Base-by-base conservation (phyloP, 2,888 invertebrate genomes). In the Drosophila mayaguana region DNA sequence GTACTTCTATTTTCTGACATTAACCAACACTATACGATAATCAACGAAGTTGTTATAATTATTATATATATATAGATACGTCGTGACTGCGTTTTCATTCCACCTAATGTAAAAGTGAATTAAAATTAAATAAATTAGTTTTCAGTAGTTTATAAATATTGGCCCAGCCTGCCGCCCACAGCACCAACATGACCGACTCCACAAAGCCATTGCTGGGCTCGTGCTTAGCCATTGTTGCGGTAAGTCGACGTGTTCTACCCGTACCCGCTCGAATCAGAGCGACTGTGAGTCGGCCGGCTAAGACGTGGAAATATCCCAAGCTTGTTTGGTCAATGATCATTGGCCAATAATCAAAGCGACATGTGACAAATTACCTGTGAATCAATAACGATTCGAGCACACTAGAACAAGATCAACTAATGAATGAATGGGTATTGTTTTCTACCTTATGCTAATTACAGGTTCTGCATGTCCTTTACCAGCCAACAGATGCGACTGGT, bases 401-500 rank as follows among this genome's bases (percentile, higher is more conserved):
- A 14, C 14, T 5, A 2, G 4, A 16, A 22, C n/a, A 12, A 11
- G 14, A 42, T 14, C 22, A 16, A n/a, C 40, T 40, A 40, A n/a
- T 40, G 22, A 20, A 36, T 8, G 12, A 25, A 43, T 9, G 6
- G 20, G 40, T 50, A 20, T 16, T 28, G 48, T 36, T 42, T 28
- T 56, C 9, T 46, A 16, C 20, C 38, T 54, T 56, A 43, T 51
- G 20, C 50, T 63, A n/a, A 28, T 67, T 71, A 18, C 83, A 93
- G 93, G 78, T 92, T 72, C 84, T 92, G 55, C 91, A 92, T 78
- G 82, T 92, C 71, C 95, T 96, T 93, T 96, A 95, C 92, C 96
- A 96, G 92, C 96, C 96, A 78, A 96, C 95, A 78, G 95, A 96
- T 93, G 96, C 78, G 54, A 48, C 76, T 93, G 97, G 96, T 69